Conservation (phyloP, 2,113 vertebrate species). For the Aviceda subcristata region DNA sequence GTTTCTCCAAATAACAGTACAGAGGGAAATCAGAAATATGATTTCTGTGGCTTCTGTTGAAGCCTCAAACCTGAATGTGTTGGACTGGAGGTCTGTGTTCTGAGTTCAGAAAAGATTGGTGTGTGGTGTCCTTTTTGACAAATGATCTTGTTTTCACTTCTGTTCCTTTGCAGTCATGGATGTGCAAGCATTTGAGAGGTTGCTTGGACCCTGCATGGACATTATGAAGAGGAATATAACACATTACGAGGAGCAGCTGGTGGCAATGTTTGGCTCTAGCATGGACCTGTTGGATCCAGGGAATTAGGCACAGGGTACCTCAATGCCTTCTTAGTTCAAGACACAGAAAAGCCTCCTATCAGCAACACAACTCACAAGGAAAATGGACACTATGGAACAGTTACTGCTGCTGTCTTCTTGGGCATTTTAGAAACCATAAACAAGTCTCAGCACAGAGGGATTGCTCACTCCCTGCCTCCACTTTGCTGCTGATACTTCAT, state of each 20-base stretch:
- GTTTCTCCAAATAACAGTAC: neutral
- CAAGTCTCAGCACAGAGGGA: conserved; percentile 76
- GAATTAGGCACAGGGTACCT: conserved; percentile 74
- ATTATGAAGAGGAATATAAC: conserved; percentile 99
- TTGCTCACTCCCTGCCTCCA: conserved; percentile 69
- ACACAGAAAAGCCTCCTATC: conserved; percentile 75
- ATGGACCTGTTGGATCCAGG: conserved; percentile 88
- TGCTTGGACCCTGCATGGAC: conserved; percentile 98
- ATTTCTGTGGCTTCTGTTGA: neutral
- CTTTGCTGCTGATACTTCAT: conserved; percentile 79
- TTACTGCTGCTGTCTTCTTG: conserved; percentile 73
- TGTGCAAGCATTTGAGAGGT: conserved; percentile 95
- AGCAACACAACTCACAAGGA: conserved; percentile 75
- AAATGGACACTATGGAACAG: conserved; percentile 70
- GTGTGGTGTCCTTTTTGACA: neutral
- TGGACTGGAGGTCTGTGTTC: neutral
- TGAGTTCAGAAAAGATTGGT: neutral
- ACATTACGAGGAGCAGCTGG: conserved; percentile 97
- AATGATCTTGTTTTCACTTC: neutral
- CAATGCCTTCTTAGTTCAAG: conserved; percentile 75
- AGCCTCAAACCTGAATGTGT: neutral
- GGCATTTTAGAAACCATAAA: conserved; percentile 75
- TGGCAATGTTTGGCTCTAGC: conserved; percentile 98
- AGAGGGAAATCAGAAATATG: neutral
- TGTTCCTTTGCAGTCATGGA: conserved; percentile 88